Percentiles rank a stretch among this genome's conserved stretches.
These are phyloP conservation scores for Paraescarpia echinospica DNA, from an alignment of 1,140 invertebrate species.

Conservation along the genomic window DNA sequence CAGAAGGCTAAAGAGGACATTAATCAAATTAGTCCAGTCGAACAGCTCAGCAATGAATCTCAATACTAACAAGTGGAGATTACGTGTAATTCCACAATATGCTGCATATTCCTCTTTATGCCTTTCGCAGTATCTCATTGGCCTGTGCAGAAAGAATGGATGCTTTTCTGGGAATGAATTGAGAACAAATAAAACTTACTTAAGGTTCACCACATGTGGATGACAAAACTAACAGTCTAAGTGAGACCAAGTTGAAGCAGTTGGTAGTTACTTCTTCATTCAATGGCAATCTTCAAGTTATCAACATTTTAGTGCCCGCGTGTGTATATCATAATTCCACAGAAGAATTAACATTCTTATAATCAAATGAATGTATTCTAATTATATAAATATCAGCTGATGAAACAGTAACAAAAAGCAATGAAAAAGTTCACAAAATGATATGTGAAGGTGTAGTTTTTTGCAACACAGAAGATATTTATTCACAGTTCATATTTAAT, in stretches of 20 bases:
- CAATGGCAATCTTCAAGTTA: too few species aligned
- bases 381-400: not conserved
- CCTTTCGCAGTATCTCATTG: not conserved
- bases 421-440: not conserved
- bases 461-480: not conserved
- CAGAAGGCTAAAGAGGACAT: not conserved
- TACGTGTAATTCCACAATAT: not conserved
- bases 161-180: not conserved
- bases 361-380: not conserved
- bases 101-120: not conserved
- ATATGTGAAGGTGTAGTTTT: not conserved
- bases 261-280: too few species aligned
- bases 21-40: slow-evolving; percentile 5
- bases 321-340: too few species aligned
- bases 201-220: too few species aligned
- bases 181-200: not conserved
- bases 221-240: too few species aligned
- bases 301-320: too few species aligned
- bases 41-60: not conserved
- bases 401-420: not conserved
- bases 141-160: not conserved
- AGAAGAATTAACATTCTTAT: not conserved
- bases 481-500: too few species aligned
- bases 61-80: not conserved
- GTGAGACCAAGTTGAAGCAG: too few species aligned